phyloP scores from a whole-genome alignment of 1,140 invertebrate species.

The Ceratosolen solmsi region DNA sequence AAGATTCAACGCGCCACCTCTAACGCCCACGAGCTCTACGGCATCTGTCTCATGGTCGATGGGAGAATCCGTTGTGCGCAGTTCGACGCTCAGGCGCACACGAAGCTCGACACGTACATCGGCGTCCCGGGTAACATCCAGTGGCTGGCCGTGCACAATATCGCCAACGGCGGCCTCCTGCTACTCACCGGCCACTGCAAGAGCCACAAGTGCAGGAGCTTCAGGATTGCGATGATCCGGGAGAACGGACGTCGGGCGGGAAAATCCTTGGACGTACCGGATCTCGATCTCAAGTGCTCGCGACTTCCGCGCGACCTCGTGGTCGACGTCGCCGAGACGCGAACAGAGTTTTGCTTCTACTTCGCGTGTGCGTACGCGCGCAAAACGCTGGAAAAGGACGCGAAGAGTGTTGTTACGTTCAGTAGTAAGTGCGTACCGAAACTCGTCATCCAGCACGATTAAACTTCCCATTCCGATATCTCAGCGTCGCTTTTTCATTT shows the following conservation, averaged over 20 bases:
- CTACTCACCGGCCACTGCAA: slow-evolving; percentile 34
- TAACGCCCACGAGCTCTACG: slow-evolving; percentile 20
- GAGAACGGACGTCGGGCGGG: neutral
- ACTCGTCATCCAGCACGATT: neutral
- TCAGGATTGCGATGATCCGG: neutral
- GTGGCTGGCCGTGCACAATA: slow-evolving; percentile 38
- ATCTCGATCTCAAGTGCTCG: slow-evolving; percentile 29
- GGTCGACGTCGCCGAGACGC: neutral
- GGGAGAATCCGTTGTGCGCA: slow-evolving; percentile 11
- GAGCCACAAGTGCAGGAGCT: slow-evolving; percentile 29
- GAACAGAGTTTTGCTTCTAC: slow-evolving; percentile 16
- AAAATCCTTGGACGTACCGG: neutral
- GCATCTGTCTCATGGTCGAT: slow-evolving; percentile 26
- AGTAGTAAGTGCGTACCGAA: slow-evolving; percentile 30
- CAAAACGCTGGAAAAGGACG: neutral
- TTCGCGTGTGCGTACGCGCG: neutral
- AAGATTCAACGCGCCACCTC: slow-evolving; percentile 1
- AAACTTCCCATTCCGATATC: neutral
- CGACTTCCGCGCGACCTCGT: slow-evolving; percentile 8
- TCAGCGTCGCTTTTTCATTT: too few species aligned
- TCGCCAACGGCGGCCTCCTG: neutral
- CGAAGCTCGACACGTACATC: slow-evolving; percentile 11
- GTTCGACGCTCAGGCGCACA: slow-evolving; percentile 2
- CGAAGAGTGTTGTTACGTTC: slow-evolving; percentile 4
- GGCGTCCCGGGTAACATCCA: neutral